Percentiles rank a stretch among this genome's conserved stretches.
Evolutionary conservation across 2,888 invertebrate genomes (phyloP).

Genomic region (Acheta domesticus): DNA sequence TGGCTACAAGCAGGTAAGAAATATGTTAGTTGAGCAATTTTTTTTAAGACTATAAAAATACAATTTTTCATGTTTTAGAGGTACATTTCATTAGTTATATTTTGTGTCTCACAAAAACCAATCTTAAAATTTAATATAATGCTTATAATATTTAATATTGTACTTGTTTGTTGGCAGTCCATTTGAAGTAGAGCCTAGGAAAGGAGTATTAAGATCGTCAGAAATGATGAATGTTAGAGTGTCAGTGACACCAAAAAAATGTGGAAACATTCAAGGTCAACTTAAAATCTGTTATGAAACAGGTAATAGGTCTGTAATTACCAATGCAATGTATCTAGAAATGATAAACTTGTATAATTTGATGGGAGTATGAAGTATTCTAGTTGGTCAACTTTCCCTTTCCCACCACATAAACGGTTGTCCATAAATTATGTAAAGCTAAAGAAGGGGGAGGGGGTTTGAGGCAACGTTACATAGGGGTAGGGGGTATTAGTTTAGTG

Average conservation of each 20-base stretch:
- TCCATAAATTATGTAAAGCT: too few relatives aligned
- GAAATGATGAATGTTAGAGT: conserved; percentile 53
- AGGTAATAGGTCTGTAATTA: conserved; percentile 40
- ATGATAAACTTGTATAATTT: too few relatives aligned
- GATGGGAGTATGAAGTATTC: too few relatives aligned
- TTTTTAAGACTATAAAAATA: not conserved
- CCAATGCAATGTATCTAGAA: not conserved
- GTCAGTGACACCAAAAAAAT: conserved; percentile 52
- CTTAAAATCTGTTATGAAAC: conserved; percentile 47
- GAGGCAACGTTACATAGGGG: too few relatives aligned
- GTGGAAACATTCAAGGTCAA: conserved; percentile 49
- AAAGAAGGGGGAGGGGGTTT: too few relatives aligned
- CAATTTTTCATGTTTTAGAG: not conserved
- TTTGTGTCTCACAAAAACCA: too few relatives aligned
- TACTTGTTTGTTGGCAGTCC: conserved; percentile 42
- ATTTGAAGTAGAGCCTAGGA: conserved; percentile 55
- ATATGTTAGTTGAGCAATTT: not conserved
- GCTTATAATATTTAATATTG: not conserved
- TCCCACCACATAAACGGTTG: too few relatives aligned
- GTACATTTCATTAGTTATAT: too few relatives aligned
- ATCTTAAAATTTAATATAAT: too few relatives aligned
- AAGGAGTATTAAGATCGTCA: conserved; percentile 52
- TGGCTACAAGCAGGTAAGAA: conserved; percentile 48
- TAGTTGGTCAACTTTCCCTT: too few relatives aligned
- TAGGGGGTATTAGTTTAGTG: too few relatives aligned